Evolutionary conservation across 2,888 invertebrate species (phyloP), one percentile per base, ranked within the genome.

Genomic region (Rhagonycha lutea): DNA sequence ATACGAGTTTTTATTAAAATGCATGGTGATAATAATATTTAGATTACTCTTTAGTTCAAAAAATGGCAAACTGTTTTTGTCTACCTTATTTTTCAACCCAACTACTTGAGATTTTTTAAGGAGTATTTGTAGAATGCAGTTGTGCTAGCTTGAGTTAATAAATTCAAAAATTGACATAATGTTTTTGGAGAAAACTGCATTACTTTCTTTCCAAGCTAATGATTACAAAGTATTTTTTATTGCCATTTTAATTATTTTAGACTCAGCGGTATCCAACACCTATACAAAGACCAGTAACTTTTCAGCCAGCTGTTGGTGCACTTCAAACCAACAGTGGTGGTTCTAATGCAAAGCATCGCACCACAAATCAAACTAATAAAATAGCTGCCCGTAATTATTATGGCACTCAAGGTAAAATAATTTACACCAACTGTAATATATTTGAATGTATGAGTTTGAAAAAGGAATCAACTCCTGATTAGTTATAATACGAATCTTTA

Each of bases 201-300:
- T 47, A 47, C 47, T 47, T 47, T 47, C 47, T 47, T 47, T 47
- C 47, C 47, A 47, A 47, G 47, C 47, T n/a, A 47, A 47, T 47
- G n/a, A 47, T n/a, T n/a, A 47, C 7, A 47, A 47, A 47, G n/a
- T 47, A 47, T 7, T 47, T 47, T 47, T 47, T 47, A 47, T 47
- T 47, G 47, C 7, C 47, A 47, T 47, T 47, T 47, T 47, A 47
- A 47, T 47, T 47, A 61, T 79, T 78, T 69, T 77, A 87, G 85
- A 80, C 83, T 70, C 86, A 86, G 76, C 83, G 88, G 76, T 88
- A 89, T 79, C 90, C 90, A 8, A 86, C 89, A 9, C 90, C 90
- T 12, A 90, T 90, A 79, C 90, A 90, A 77, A 86, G 90, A 82
- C 90, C 90, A 3, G 89, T 89, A 11, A 89, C 89, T 65, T 90